phyloP scores from a whole-genome alignment of 1,140 invertebrate genomes.

The Lanistes nyassanus region DNA sequence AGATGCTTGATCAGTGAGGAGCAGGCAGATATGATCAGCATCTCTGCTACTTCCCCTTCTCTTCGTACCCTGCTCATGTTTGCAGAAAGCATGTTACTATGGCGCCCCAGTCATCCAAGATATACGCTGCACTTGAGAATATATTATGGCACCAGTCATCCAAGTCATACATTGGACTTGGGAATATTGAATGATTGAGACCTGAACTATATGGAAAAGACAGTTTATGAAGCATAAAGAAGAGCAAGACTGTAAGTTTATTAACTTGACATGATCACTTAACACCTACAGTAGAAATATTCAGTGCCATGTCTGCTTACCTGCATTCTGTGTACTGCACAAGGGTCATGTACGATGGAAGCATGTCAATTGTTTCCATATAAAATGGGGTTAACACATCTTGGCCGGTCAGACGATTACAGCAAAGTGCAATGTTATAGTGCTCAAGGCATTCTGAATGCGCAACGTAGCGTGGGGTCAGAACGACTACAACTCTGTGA shows the following conservation, averaged over 20 bases:
- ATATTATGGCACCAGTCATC: no score
- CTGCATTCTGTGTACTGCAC: slow-evolving; percentile 60
- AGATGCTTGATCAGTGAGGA: slow-evolving; percentile 23
- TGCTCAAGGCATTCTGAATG: slow-evolving; percentile 50
- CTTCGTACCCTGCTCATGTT: slow-evolving; percentile 33
- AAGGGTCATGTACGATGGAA: slow-evolving; percentile 55
- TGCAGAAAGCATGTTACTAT: no score
- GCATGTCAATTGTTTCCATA: slow-evolving; percentile 36
- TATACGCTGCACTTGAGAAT: no score
- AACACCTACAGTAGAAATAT: neutral
- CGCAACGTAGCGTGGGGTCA: slow-evolving; percentile 45
- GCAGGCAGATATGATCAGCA: slow-evolving; percentile 35
- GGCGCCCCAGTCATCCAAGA: no score
- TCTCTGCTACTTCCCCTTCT: slow-evolving; percentile 37
- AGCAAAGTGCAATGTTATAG: slow-evolving; percentile 60
- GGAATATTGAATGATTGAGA: no score
- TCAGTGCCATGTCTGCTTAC: slow-evolving; percentile 29
- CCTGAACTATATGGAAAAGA: neutral
- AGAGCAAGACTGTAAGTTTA: neutral
- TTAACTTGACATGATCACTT: neutral
- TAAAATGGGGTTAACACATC: slow-evolving; percentile 51
- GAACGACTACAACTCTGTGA: slow-evolving; percentile 51
- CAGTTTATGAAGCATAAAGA: neutral
- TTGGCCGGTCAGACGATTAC: slow-evolving; percentile 37
- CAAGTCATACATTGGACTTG: no score